Conservation (phyloP, 2,113 vertebrate genomes). For the Proteles cristata region DNA sequence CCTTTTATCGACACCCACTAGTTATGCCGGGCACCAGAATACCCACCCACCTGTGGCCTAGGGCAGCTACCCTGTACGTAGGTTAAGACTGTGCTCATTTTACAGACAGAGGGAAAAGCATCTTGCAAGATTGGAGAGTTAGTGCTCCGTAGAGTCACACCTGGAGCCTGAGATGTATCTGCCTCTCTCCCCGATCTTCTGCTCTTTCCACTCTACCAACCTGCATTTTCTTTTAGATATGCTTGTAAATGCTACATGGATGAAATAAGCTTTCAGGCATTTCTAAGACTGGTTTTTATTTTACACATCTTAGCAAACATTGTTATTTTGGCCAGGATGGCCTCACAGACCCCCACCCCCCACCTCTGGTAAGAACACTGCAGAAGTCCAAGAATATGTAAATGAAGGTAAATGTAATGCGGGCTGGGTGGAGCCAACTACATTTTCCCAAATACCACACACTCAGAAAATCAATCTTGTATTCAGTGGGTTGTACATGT, state of each 20-base stretch:
- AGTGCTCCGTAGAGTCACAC: neutral
- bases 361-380: slow-evolving; percentile 19
- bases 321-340: neutral
- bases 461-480: slow-evolving; percentile 51
- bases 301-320: slow-evolving; percentile 2
- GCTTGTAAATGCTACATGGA: neutral
- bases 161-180: neutral
- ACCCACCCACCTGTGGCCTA: neutral
- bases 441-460: slow-evolving; percentile 40
- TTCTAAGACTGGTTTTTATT: slow-evolving; percentile 39
- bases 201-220: neutral
- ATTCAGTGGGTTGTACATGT: neutral
- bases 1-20: neutral
- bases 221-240: neutral
- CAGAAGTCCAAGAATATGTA: neutral
- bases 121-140: neutral
- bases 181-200: neutral
- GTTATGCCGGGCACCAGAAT: neutral
- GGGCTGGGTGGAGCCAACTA: neutral
- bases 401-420: slow-evolving; percentile 33
- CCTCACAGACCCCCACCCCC: neutral
- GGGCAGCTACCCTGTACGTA: neutral
- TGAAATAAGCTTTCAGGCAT: slow-evolving; percentile 11
- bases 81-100: neutral
- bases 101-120: neutral